Percentiles rank a stretch among this genome's conserved stretches.
These are phyloP conservation scores for Apamea sordens DNA, from an alignment of 2,888 invertebrate species.

Conservation along the genomic window DNA sequence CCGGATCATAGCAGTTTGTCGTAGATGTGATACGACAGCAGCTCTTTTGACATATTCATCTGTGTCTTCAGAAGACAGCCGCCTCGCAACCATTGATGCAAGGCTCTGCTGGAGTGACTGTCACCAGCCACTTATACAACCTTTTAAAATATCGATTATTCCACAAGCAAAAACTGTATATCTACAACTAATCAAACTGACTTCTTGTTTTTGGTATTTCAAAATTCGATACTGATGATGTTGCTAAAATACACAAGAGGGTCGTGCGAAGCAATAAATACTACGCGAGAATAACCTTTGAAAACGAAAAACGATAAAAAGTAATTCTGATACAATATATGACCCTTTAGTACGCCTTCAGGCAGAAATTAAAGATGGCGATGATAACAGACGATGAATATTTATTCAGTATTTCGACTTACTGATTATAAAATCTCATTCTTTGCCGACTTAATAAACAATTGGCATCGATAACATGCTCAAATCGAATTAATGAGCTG, in stretches of 20 bases:
- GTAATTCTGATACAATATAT: constrained; percentile 40
- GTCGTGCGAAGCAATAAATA: constrained; percentile 35
- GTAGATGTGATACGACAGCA: not conserved
- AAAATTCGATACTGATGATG: constrained; percentile 16
- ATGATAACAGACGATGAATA: constrained; percentile 58
- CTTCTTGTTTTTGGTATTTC: not conserved
- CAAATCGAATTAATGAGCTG: constrained; percentile 63
- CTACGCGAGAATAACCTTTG: constrained; percentile 20
- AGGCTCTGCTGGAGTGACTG: not conserved
- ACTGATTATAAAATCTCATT: constrained; percentile 64
- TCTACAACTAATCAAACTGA: not conserved
- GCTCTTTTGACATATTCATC: not conserved
- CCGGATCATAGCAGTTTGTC: not conserved
- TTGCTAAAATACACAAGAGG: constrained; percentile 38
- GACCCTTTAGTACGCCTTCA: constrained; percentile 43
- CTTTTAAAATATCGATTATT: not conserved
- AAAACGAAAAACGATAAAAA: constrained; percentile 44
- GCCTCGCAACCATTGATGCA: not conserved
- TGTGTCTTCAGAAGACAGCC: not conserved
- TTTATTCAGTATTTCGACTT: constrained; percentile 58
- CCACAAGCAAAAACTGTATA: not conserved
- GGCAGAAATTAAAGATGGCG: constrained; percentile 57
- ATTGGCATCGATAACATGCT: constrained; percentile 53
- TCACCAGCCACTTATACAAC: not conserved
- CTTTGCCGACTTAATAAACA: constrained; percentile 60